These are phyloP conservation scores for Hirtodrosophila duncani DNA, from an alignment of 2,888 invertebrate species.

Conservation along the genomic window DNA sequence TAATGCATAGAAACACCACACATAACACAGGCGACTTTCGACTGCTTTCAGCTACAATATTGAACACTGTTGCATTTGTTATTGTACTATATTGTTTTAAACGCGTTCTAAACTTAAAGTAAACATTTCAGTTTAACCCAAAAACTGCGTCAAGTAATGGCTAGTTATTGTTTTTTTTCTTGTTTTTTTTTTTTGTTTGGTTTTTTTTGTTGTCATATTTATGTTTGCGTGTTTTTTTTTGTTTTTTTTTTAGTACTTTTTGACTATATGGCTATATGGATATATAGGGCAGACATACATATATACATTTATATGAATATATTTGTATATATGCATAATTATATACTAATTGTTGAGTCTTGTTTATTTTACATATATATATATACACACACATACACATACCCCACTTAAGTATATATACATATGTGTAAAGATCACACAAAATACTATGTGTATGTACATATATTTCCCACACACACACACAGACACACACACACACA, in stretches of 20 bases:
- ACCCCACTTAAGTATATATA: too few species aligned
- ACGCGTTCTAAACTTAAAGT: conserved; percentile 23
- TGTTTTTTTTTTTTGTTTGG: conserved; percentile 36
- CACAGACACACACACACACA: conserved; percentile 6
- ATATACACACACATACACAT: conserved; percentile 11
- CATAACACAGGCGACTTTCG: conserved; percentile 28
- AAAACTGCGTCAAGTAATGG: conserved; percentile 16
- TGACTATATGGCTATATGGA: conserved; percentile 5
- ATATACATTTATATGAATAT: conserved; percentile 18
- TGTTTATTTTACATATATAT: conserved; percentile 43
- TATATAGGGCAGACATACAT: conserved; percentile 16
- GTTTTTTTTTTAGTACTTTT: conserved; percentile 35
- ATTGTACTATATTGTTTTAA: too few species aligned
- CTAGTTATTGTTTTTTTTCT: conserved; percentile 22
- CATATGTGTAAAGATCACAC: too few species aligned
- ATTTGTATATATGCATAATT: conserved; percentile 14
- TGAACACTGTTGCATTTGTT: conserved; percentile 34
- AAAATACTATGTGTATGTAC: conserved; percentile 8
- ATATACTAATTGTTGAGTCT: conserved; percentile 64
- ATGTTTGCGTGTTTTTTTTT: conserved; percentile 49
- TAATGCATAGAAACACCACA: conserved; percentile 16
- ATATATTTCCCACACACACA: conserved; percentile 18
- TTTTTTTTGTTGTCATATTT: conserved; percentile 40
- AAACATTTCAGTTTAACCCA: too few species aligned
- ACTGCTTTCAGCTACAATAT: conserved; percentile 13